These are phyloP conservation scores for Nemapogon koenigi DNA, from an alignment of 2,888 invertebrate species.

Conservation along the genomic window DNA sequence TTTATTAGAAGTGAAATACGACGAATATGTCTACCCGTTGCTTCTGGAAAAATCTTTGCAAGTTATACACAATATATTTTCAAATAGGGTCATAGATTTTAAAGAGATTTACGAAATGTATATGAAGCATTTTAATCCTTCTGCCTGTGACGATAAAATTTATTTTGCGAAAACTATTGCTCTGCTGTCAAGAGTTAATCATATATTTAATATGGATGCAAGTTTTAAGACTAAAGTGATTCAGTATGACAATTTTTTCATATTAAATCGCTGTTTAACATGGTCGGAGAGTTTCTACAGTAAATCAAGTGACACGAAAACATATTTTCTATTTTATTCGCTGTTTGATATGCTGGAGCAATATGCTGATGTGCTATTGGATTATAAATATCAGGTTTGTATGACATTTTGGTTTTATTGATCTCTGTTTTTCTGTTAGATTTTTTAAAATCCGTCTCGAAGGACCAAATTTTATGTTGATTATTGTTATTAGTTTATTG, in stretches of 20 bases:
- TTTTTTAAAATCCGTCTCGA: too few species aligned
- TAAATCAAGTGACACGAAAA: conserved; percentile 7
- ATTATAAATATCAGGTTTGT: conserved; percentile 25
- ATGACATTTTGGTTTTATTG: too few species aligned
- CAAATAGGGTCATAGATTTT: too few species aligned
- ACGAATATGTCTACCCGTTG: conserved; percentile 1
- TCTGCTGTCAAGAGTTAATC: not conserved
- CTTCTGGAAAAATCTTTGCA: conserved; percentile 1
- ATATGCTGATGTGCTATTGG: conserved; percentile 23
- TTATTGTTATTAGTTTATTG: too few species aligned
- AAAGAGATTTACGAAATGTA: conserved; percentile 1
- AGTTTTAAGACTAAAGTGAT: conserved; percentile 17
- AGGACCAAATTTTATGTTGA: too few species aligned
- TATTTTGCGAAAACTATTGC: not conserved
- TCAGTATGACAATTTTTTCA: conserved; percentile 11
- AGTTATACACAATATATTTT: not conserved
- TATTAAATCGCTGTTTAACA: conserved; percentile 13
- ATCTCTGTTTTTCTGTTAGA: too few species aligned
- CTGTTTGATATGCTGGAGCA: conserved; percentile 24
- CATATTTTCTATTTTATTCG: conserved; percentile 17
- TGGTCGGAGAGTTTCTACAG: conserved; percentile 13
- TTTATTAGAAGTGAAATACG: not conserved
- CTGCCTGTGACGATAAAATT: not conserved
- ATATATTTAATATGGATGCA: conserved; percentile 16
- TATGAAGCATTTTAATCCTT: too few species aligned